Percentiles rank a stretch among this genome's conserved stretches.
Conservation (phyloP, 37 sponge, comb jelly and placozoan species). For the Oopsacas minuta region DNA sequence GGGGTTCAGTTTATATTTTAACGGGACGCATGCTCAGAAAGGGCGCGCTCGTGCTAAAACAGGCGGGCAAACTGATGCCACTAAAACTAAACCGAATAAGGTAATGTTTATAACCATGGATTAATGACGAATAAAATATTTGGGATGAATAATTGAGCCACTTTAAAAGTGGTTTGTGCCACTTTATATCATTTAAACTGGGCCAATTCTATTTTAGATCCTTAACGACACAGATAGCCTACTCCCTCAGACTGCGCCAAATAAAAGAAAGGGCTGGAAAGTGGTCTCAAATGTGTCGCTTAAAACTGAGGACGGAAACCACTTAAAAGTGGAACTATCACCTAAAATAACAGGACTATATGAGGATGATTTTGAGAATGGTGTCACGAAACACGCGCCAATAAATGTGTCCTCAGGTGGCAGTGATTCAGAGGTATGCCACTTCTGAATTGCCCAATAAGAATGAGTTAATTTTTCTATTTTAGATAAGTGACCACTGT, state of each 20-base stretch:
- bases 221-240: not conserved
- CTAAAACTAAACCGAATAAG: not conserved
- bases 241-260: slow-evolving; percentile 40
- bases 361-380: not conserved
- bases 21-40: not conserved
- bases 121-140: no score
- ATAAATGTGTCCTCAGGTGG: not conserved
- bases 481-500: slow-evolving; percentile 17
- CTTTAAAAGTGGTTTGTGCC: no score
- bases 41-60: not conserved
- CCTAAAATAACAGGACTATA: not conserved
- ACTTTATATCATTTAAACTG: no score
- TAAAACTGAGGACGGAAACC: not conserved
- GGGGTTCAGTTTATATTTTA: slow-evolving; percentile 3
- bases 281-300: not conserved
- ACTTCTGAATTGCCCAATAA: not conserved
- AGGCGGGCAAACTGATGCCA: not conserved
- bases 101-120: no score
- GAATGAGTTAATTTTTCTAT: not conserved
- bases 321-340: not conserved
- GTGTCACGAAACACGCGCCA: not conserved
- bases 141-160: no score
- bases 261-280: slow-evolving; percentile 60
- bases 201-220: not conserved
- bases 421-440: slow-evolving; percentile 1